Evolutionary conservation across 2,113 vertebrate genomes (phyloP).

Genomic region (Pluvialis apricaria): DNA sequence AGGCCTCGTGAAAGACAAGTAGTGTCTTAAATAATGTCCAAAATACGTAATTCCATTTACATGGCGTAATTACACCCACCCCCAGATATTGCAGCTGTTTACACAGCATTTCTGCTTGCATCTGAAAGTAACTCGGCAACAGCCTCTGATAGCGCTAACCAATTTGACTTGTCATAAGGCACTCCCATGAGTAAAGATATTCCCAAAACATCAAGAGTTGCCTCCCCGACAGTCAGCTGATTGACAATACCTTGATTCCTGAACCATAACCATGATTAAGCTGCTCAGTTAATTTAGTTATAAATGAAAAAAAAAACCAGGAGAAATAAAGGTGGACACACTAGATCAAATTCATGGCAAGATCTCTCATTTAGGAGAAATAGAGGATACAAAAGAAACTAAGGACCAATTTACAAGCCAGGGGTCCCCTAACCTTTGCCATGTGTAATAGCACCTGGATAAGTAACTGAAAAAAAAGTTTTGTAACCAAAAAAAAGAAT

Average conservation of each 20-base stretch:
- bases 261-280: neutral
- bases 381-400: neutral
- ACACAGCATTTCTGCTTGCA: neutral
- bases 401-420: neutral
- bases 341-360: neutral
- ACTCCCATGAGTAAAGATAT: neutral
- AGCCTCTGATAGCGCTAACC: neutral
- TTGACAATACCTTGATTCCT: neutral
- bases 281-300: neutral
- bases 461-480: neutral
- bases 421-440: neutral
- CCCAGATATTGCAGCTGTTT: neutral
- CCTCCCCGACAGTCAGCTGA: neutral
- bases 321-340: neutral
- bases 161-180: neutral
- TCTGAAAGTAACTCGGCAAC: neutral
- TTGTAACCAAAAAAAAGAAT: neutral
- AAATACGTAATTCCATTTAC: neutral
- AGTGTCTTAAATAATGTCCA: neutral
- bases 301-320: neutral
- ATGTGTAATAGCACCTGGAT: neutral
- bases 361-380: neutral
- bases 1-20: neutral
- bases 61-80: neutral
- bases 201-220: neutral